Evolutionary conservation across 2,113 vertebrate species (phyloP), one percentile per base, ranked within the genome.

Genomic region (Brachyhypopomus gauderio): DNA sequence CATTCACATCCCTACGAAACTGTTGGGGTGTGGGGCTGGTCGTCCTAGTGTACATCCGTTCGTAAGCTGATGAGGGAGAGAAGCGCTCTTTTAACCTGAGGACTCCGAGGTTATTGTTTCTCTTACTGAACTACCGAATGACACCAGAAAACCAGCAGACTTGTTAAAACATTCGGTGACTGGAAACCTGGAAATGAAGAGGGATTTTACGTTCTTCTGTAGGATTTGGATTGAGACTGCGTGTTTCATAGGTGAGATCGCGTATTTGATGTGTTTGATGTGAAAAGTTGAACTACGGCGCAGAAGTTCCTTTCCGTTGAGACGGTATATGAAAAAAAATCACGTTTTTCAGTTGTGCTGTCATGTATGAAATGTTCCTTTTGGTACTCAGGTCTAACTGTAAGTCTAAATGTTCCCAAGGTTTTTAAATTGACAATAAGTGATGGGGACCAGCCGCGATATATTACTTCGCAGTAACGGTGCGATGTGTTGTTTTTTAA

Each of bases 171-270:
- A 77, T 72, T 86, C 48, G 77, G 87, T 87, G 84, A 72, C 89
- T 90, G 90, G 90, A 92, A 88, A 90, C 86, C 92, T 92, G 95
- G 95, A 95, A 93, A 97, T 96, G 96, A 96, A 93, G 95, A 95
- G 92, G 91, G 92, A 93, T 84, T 91, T 90, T 82, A 91, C 91
- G 86, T 75, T 95, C 90, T 90, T 95, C 93, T 93, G 93, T 91
- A 93, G 95, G 91, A 93, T 95, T 91, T 96, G 94, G 95, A 93
- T 95, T 89, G 93, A 93, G 91, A 90, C 95, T 90, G 91, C 91
- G 71, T 95, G 89, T 78, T 91, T 93, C 80, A 93, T 95, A 96
- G 96, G 96, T 97, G 93, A 95, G 96, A 59, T 73, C 27, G 19
- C 20, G 36, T 74, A 19, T 45, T 66, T 23, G 34, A 7, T 20